phyloP scores from a whole-genome alignment of 1,140 invertebrate genomes.

The Condylostylus longicornis region DNA sequence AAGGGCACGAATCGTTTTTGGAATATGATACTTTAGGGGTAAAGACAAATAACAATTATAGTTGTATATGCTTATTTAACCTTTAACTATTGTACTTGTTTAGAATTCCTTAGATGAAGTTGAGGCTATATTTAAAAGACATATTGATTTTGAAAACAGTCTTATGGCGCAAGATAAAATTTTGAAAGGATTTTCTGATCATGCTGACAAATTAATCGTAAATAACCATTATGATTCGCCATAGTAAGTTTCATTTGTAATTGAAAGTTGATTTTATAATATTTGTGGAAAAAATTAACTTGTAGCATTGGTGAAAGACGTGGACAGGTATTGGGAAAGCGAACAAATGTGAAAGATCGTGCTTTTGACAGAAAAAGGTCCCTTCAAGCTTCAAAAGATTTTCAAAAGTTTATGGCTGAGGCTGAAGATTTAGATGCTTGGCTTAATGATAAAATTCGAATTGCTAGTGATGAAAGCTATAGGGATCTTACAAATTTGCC shows the following conservation, averaged over 20 bases:
- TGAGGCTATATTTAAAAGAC: slow-evolving; percentile 81
- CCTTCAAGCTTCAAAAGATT: slow-evolving; percentile 61
- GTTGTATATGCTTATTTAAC: too few relatives aligned
- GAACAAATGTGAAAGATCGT: slow-evolving; percentile 56
- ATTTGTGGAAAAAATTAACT: neutral
- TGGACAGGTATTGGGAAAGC: slow-evolving; percentile 55
- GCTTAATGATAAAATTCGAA: slow-evolving; percentile 84
- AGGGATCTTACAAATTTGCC: slow-evolving; percentile 82
- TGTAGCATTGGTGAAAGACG: slow-evolving; percentile 56
- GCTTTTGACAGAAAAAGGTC: slow-evolving; percentile 55
- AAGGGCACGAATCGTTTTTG: slow-evolving; percentile 84
- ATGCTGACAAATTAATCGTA: slow-evolving; percentile 68
- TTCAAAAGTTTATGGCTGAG: slow-evolving; percentile 75
- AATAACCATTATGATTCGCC: slow-evolving; percentile 74
- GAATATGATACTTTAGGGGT: slow-evolving; percentile 80
- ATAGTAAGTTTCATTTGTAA: slow-evolving; percentile 42
- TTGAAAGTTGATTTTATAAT: neutral
- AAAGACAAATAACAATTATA: slow-evolving; percentile 32
- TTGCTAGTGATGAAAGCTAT: slow-evolving; percentile 84
- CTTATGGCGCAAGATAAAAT: slow-evolving; percentile 87
- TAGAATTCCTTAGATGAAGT: slow-evolving; percentile 86
- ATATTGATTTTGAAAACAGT: slow-evolving; percentile 89
- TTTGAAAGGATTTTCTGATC: slow-evolving; percentile 69
- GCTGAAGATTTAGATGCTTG: slow-evolving; percentile 76
- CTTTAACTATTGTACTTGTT: neutral